phyloP scores from a whole-genome alignment of 1,140 invertebrate species.

The Drosophila repleta region DNA sequence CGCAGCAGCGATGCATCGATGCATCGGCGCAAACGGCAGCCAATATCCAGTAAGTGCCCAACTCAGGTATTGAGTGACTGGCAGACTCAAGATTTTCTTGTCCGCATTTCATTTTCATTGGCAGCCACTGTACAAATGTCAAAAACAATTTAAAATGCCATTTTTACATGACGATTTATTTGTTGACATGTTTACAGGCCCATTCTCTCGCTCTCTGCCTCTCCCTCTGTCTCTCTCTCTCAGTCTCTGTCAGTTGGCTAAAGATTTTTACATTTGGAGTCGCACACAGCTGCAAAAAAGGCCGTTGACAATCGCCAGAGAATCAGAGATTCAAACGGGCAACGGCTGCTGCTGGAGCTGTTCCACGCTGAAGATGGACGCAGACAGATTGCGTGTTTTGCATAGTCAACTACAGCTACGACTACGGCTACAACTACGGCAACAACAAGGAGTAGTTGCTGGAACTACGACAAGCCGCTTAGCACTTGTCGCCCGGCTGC shows the following conservation, averaged over 20 bases:
- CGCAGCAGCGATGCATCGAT: conserved; percentile 11
- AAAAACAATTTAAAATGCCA: conserved; percentile 81
- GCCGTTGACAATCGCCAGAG: conserved; percentile 36
- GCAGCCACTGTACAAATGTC: conserved; percentile 75
- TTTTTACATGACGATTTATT: conserved; percentile 83
- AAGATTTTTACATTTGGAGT: conserved; percentile 56
- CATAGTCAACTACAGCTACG: conserved; percentile 46
- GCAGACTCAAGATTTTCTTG: conserved; percentile 53
- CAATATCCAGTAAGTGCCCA: conserved; percentile 34
- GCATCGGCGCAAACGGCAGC: background rate
- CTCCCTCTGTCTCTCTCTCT: conserved; percentile 27
- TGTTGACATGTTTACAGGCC: conserved; percentile 72
- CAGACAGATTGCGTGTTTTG: conserved; percentile 73
- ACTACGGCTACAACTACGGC: background rate
- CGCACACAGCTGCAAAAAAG: conserved; percentile 61
- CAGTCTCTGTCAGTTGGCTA: background rate
- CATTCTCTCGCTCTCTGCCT: conserved; percentile 28
- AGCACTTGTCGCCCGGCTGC: conserved; percentile 48
- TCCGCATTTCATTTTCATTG: conserved; percentile 80
- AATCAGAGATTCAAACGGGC: conserved; percentile 20
- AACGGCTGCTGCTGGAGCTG: background rate
- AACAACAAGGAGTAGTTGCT: conserved; percentile 14
- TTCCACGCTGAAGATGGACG: conserved; percentile 54
- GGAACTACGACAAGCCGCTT: conserved; percentile 21
- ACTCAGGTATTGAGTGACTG: conserved; percentile 38